phyloP scores from a whole-genome alignment of 2,113 vertebrate genomes.

The Piliocolobus tephrosceles region DNA sequence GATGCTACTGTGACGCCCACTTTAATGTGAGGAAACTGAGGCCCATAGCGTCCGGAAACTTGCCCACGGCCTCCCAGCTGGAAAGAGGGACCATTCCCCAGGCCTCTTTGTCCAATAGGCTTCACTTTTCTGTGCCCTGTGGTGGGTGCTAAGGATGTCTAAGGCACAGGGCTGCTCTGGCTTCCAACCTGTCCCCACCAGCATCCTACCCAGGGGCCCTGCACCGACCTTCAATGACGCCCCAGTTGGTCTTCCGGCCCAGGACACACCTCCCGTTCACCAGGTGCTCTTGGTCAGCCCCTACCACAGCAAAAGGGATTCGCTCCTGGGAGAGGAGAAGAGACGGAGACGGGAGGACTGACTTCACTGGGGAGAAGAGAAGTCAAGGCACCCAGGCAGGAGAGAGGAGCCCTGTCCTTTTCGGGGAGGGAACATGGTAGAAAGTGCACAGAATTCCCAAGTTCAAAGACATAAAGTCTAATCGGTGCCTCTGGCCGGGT shows the following conservation, averaged over 20 bases:
- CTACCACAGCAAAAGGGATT: constrained; percentile 97
- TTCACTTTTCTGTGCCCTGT: background rate
- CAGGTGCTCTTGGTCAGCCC: constrained; percentile 94
- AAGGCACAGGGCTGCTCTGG: background rate
- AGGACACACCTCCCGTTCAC: constrained; percentile 94
- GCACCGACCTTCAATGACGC: constrained; percentile 94
- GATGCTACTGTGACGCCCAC: background rate
- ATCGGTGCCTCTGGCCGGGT: background rate
- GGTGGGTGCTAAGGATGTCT: background rate
- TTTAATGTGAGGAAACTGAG: background rate
- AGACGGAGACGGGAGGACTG: background rate
- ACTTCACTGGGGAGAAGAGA: background rate
- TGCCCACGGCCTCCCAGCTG: background rate
- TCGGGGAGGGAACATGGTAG: background rate
- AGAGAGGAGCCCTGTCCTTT: background rate
- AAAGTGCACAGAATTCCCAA: background rate
- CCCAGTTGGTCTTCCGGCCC: constrained; percentile 98
- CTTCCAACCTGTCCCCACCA: background rate
- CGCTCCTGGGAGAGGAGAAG: constrained; percentile 84
- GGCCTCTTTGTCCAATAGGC: background rate
- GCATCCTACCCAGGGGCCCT: rapidly evolving
- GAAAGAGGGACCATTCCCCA: background rate
- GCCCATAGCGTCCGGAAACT: background rate
- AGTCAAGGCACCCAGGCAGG: background rate
- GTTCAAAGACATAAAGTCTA: background rate